Base-by-base conservation (phyloP, 2,113 vertebrate species). In the Danionella cerebrum region DNA sequence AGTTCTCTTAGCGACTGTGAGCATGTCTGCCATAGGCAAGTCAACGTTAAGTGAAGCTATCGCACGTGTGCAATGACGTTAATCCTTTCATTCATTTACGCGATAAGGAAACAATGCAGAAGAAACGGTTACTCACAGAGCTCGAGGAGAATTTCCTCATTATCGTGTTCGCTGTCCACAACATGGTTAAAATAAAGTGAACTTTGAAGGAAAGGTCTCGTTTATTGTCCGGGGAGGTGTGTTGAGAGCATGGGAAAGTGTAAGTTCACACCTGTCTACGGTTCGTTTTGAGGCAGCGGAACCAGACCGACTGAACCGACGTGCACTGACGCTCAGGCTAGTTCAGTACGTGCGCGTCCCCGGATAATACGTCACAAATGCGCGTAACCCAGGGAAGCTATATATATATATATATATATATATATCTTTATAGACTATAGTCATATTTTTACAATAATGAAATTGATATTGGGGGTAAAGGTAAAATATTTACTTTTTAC, bases 121-220 rank as follows among this genome's bases (percentile, higher is more conserved):
- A 52, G 22, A 6, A 25, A 4, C 19, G 8, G 22, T 50, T 78
- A 89, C 95, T 98, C 87, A 97, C 94, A 47, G 79, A 85, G 18
- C 90, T 69, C n/a, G 89, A 91, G 85, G 90, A 94, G 86, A 97
- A 87, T 75, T 75, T 87, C 86, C 94, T 86, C 8, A 92, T 73
- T 72, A 88, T 78, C 64, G 79, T 88, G n/a, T 69, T 78, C 29
- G 86, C 83, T 18, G 82, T 79, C 88, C 85, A 87, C 88, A 95
- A 71, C 95, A 97, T 98, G 80, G 45, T 72, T 73, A 31, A 47
- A 41, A 65, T 24, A n/a, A 35, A 19, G 13, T 10, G 29, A 35
- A 55, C 1, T 22, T 13, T 12, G 31, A 36, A 21, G 18, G 9
- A n/a, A 63, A 11, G 39, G 51, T 55, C 33, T 13, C 12, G 29